Conservation (phyloP, 2,888 invertebrate species). For the Apantesis nais region DNA sequence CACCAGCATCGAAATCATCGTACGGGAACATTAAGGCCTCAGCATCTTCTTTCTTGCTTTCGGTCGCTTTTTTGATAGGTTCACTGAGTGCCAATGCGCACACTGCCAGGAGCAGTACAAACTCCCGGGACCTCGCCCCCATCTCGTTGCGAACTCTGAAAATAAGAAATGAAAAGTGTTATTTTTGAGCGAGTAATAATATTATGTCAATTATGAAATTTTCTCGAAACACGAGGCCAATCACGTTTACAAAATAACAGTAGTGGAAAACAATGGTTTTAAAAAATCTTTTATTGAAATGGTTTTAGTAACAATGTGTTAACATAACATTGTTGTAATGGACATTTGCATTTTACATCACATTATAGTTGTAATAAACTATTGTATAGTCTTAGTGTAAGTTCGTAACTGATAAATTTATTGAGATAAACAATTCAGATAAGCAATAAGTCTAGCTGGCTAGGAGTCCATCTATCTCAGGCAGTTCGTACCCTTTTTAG, state of each 20-base stretch:
- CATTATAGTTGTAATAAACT: too few species aligned
- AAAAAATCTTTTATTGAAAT: conserved; percentile 53
- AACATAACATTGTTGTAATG: conserved; percentile 54
- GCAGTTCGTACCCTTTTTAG: too few species aligned
- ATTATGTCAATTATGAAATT: conserved; percentile 62
- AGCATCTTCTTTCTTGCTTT: conserved; percentile 64
- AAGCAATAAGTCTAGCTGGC: too few species aligned
- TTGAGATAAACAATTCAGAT: too few species aligned
- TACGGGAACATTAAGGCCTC: conserved; percentile 72
- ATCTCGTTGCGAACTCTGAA: conserved; percentile 83
- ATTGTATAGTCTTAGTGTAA: too few species aligned
- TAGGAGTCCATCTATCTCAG: too few species aligned
- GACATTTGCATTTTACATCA: too few species aligned
- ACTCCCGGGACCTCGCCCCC: conserved; percentile 82
- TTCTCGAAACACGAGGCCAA: conserved; percentile 51
- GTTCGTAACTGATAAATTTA: too few species aligned
- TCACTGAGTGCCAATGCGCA: conserved; percentile 75
- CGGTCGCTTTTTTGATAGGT: conserved; percentile 69
- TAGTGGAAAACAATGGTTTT: conserved; percentile 61
- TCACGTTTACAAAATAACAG: conserved; percentile 63
- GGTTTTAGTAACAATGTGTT: conserved; percentile 55
- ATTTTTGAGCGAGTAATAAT: conserved; percentile 28
- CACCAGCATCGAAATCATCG: conserved; percentile 77
- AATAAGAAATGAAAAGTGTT: conserved; percentile 52
- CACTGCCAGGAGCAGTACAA: conserved; percentile 80